Percentiles rank a stretch among this genome's conserved stretches.
Conservation (phyloP, 2,797 vertebrate species). For the Pipistrellus kuhlii region DNA sequence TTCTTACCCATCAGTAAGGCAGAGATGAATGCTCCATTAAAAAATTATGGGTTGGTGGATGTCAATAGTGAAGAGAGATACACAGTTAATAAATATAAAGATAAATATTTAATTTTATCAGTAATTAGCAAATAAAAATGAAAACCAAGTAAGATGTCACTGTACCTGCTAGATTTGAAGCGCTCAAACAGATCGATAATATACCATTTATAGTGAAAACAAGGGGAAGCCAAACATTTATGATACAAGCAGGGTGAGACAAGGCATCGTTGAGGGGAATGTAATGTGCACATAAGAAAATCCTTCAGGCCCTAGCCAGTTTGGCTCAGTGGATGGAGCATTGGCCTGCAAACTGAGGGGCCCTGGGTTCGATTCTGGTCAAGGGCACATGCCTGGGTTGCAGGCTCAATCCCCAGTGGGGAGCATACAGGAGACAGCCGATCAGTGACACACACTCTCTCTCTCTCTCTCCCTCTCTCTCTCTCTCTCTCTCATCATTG, state of each 20-base stretch:
- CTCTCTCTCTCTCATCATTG: too few species aligned
- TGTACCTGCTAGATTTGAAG: constrained; percentile 3
- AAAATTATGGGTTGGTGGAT: background rate
- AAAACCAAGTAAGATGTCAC: background rate
- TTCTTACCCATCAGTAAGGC: background rate
- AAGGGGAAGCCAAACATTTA: background rate
- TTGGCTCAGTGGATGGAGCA: background rate
- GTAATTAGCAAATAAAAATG: background rate
- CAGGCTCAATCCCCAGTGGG: too few species aligned
- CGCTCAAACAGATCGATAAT: background rate
- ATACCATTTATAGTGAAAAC: background rate
- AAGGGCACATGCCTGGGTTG: too few species aligned
- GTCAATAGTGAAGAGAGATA: constrained; percentile 35
- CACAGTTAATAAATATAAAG: background rate
- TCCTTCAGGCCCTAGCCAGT: background rate
- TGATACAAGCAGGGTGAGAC: background rate
- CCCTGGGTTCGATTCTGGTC: too few species aligned
- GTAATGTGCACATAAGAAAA: background rate
- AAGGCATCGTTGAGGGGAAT: background rate
- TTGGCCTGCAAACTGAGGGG: too few species aligned
- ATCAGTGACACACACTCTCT: too few species aligned
- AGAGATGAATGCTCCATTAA: background rate
- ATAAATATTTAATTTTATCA: background rate
- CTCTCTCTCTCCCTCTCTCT: too few species aligned
- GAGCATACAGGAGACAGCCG: too few species aligned